Conservation (phyloP, 2,888 invertebrate species). For the Eupeodes latifasciatus region DNA sequence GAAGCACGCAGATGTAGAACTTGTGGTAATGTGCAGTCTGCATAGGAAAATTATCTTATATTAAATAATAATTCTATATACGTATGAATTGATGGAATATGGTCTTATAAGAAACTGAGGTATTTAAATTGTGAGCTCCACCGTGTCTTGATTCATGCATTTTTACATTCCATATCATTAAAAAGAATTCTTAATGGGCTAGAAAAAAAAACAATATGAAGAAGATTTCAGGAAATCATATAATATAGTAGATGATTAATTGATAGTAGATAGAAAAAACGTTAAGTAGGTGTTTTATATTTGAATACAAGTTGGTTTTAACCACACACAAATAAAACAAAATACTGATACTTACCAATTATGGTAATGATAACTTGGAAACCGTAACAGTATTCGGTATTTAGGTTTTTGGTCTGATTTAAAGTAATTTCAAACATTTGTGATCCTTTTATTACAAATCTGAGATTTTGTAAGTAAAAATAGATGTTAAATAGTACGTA, state of each 20-base stretch:
- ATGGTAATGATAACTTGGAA: too few species aligned
- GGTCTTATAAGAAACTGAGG: slow-evolving; percentile 13
- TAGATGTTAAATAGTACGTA: too few species aligned
- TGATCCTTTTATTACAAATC: too few species aligned
- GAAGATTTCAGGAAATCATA: not conserved
- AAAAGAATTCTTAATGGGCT: not conserved
- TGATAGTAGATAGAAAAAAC: too few species aligned
- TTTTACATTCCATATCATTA: not conserved
- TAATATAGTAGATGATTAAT: not conserved
- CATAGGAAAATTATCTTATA: slow-evolving; percentile 3
- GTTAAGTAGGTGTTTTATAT: too few species aligned
- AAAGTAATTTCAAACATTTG: too few species aligned
- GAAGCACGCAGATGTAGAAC: slow-evolving; percentile 9
- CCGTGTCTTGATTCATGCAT: slow-evolving; percentile 10
- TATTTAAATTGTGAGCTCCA: slow-evolving; percentile 52
- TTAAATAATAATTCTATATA: slow-evolving; percentile 46
- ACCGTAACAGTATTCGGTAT: too few species aligned
- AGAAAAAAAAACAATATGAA: not conserved
- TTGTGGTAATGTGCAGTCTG: not conserved
- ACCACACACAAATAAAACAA: too few species aligned
- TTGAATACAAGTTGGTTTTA: too few species aligned
- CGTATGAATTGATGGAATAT: slow-evolving; percentile 13
- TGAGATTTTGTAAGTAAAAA: too few species aligned
- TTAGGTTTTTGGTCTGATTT: too few species aligned
- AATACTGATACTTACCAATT: too few species aligned